phyloP scores from a whole-genome alignment of 2,888 invertebrate genomes.

The Electrophaes corylata region DNA sequence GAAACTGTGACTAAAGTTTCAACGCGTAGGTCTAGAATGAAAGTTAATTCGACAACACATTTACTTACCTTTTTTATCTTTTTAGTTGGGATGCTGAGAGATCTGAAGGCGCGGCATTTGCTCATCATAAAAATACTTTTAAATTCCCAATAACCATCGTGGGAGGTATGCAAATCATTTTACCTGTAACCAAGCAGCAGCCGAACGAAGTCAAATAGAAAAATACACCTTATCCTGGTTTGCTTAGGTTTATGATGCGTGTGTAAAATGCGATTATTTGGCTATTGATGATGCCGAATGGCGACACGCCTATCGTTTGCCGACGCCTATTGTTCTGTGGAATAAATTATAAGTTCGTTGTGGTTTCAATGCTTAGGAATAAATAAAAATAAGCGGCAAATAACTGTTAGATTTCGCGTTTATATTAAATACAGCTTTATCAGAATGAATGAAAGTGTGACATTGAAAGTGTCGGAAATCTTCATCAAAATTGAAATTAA shows the following conservation, averaged over 20 bases:
- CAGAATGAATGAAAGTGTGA: conserved; percentile 1
- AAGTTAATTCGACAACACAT: too few species aligned
- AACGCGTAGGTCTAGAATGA: too few species aligned
- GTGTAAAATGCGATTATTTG: conserved; percentile 75
- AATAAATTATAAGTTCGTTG: conserved; percentile 33
- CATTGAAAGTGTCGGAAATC: conserved; percentile 3
- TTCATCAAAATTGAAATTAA: conserved; percentile 54
- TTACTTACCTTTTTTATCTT: background rate
- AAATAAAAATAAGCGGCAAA: conserved; percentile 30
- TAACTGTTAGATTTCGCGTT: conserved; percentile 11
- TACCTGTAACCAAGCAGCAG: conserved; percentile 76
- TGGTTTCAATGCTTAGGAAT: conserved; percentile 36
- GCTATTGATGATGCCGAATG: conserved; percentile 68
- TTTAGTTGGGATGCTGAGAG: background rate
- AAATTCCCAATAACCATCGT: conserved; percentile 62
- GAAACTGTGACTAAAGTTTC: too few species aligned
- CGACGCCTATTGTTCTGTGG: conserved; percentile 42
- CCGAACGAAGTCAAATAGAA: conserved; percentile 71
- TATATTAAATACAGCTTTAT: background rate
- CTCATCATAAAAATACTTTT: conserved; percentile 48
- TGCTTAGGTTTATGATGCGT: conserved; percentile 80
- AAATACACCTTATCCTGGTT: conserved; percentile 69
- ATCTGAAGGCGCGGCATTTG: conserved; percentile 11
- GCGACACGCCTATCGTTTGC: conserved; percentile 48
- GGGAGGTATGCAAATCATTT: conserved; percentile 81